Evolutionary conservation across 2,888 invertebrate species (phyloP).

Genomic region (Cantharis rustica): DNA sequence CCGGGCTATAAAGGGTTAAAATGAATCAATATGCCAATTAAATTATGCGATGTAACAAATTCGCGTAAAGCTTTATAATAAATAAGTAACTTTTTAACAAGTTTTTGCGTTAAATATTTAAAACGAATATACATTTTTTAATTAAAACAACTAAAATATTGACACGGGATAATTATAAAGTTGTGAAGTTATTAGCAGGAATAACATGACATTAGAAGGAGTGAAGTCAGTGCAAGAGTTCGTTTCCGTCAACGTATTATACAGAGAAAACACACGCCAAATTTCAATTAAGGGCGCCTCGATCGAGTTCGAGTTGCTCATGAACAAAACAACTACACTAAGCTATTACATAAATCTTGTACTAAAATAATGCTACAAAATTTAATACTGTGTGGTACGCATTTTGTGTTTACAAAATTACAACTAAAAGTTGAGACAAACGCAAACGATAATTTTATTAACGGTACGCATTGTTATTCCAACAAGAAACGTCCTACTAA

Average conservation of each 20-base stretch:
- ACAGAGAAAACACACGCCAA: constrained; percentile 44
- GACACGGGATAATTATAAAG: constrained; percentile 18
- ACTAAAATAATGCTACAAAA: constrained; percentile 41
- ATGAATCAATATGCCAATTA: constrained; percentile 44
- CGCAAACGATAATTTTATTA: constrained; percentile 43
- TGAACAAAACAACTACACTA: constrained; percentile 44
- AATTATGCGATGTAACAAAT: constrained; percentile 35
- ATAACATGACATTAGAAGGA: constrained; percentile 30
- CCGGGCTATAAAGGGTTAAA: constrained; percentile 39
- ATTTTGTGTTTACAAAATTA: constrained; percentile 39
- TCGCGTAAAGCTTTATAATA: constrained; percentile 7
- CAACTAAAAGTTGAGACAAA: constrained; percentile 38
- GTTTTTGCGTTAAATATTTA: not conserved
- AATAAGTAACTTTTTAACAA: not conserved
- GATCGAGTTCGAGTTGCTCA: constrained; percentile 45
- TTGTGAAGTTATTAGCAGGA: constrained; percentile 22
- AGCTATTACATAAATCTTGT: constrained; percentile 44
- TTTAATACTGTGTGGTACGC: constrained; percentile 35
- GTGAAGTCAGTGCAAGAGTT: constrained; percentile 36
- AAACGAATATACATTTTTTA: not conserved
- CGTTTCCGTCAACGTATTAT: constrained; percentile 41
- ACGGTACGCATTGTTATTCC: constrained; percentile 40
- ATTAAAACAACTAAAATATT: constrained; percentile 9
- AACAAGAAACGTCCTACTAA: constrained; percentile 38
- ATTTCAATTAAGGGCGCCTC: constrained; percentile 48